Evolutionary conservation across 2,113 vertebrate genomes (phyloP), one percentile per base, ranked within the genome.

Genomic region (Neotoma lepida): DNA sequence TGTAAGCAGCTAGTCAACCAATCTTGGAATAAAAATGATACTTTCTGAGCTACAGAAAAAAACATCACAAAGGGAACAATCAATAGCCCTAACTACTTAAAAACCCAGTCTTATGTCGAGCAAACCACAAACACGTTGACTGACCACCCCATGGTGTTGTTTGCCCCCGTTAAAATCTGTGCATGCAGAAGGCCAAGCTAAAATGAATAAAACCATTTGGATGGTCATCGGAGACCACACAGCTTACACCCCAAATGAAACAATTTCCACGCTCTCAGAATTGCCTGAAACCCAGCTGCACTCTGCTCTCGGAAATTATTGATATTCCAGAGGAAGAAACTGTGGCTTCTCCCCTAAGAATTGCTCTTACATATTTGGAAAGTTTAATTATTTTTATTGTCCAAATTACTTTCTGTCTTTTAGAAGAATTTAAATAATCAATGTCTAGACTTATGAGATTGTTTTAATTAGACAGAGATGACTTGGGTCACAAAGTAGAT

Each of bases 361-460:
- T 61, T 90, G 88, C 66, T 95, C 86, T 96, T 95, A 96, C 56
- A 95, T 96, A 93, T 94, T 96, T 92, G 71, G 90, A 71, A 96
- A 97, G 94, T 86, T 97, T 96, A 96, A 97, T 96, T 94, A 95
- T 95, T 95, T 97, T 94, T 91, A 96, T 95, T 97, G 95, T 82
- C 64, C 80, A 95, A 95, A 95, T 97, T 95, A 96, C 94, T 95
- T 95, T 96, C 84, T 96, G 78, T 88, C 87, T 95, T 96, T 96
- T 93, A 90, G 90, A 94, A 89, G 88, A 95, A 95, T 93, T 93
- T 95, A 94, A 96, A 88, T 95, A 97, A 97, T 97, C 84, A 49
- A 96, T 54, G 61, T 97, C 97, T 97, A 96, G 94, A 95, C 85
- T 97, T 88, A 96, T 4, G 91, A 94, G 90, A 88, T 88, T 91